A percentile compares a stretch with the other conserved stretches of the same genome.
Evolutionary conservation across 2,113 vertebrate genomes (phyloP).

Genomic region (Oreotrochilus melanogaster): DNA sequence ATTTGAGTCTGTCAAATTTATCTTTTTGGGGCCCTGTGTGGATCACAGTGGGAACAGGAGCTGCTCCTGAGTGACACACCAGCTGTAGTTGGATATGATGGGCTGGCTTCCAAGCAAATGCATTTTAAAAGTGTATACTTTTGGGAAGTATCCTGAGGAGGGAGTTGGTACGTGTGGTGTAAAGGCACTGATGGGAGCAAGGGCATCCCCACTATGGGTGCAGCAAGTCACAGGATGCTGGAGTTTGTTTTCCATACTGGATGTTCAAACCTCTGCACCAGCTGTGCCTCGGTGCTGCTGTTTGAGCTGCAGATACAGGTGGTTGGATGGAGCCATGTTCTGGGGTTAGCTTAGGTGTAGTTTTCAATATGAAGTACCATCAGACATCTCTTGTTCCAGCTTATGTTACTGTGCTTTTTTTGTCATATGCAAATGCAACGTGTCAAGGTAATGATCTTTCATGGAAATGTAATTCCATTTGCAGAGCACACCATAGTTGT

Average conservation of each 20-base stretch:
- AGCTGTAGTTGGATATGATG: fast-evolving
- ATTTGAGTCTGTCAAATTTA: background rate
- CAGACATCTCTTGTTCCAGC: background rate
- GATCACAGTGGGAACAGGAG: background rate
- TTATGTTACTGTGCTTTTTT: background rate
- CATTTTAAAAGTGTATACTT: background rate
- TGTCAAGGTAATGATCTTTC: background rate
- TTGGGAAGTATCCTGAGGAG: background rate
- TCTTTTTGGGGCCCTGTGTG: background rate
- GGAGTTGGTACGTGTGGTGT: fast-evolving
- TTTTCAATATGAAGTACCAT: background rate
- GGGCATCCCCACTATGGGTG: fast-evolving
- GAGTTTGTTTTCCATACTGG: background rate
- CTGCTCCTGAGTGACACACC: background rate
- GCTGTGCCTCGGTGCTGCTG: background rate
- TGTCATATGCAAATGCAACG: background rate
- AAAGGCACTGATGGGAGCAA: background rate
- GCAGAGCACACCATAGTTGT: background rate
- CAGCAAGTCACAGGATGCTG: background rate
- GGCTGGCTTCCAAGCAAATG: background rate
- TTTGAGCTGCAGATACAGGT: background rate
- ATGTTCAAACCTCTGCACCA: fast-evolving
- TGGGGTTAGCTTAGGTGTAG: background rate
- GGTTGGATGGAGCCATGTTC: fast-evolving
- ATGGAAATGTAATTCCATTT: background rate